A percentile compares a stretch with the other conserved stretches of the same genome.
Evolutionary conservation across 2,888 invertebrate genomes (phyloP).

Genomic region (Acleris holmiana): DNA sequence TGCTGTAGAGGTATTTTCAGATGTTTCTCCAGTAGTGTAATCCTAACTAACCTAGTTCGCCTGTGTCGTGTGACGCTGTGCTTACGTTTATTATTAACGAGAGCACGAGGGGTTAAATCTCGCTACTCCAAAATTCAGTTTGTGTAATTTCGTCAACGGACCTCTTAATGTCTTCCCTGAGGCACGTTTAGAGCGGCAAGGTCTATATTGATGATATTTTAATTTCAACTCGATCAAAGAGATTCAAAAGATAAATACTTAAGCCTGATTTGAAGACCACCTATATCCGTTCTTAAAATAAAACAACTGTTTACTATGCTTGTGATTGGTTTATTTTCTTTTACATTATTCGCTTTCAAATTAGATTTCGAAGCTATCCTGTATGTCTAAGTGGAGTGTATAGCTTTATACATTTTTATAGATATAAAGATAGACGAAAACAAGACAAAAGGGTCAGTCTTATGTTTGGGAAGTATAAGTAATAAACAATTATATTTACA

Average conservation of each 20-base stretch:
- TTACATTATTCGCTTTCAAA: conserved; percentile 76
- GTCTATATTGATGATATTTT: no score
- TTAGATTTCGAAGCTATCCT: conserved; percentile 74
- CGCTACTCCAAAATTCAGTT: conserved; percentile 26
- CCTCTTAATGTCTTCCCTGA: neutral
- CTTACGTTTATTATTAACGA: conserved; percentile 28
- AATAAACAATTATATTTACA: conserved; percentile 77
- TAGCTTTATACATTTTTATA: conserved; percentile 67
- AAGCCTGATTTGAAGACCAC: no score
- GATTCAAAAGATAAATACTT: no score
- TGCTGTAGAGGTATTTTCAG: neutral
- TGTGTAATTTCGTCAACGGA: conserved; percentile 3
- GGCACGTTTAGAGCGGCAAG: neutral
- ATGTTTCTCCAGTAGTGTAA: conserved; percentile 1
- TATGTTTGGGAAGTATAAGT: conserved; percentile 83
- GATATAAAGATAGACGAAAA: conserved; percentile 78
- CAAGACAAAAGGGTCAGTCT: conserved; percentile 84
- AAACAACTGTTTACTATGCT: conserved; percentile 48
- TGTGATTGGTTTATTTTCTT: conserved; percentile 75
- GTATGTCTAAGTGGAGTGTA: conserved; percentile 70
- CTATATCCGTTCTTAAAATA: conserved; percentile 39
- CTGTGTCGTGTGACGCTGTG: neutral
- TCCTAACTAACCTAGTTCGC: neutral
- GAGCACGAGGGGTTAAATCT: conserved; percentile 8
- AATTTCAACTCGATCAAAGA: no score